Evolutionary conservation across 1,140 invertebrate genomes (phyloP).

Genomic region (Drosophila sucinea): DNA sequence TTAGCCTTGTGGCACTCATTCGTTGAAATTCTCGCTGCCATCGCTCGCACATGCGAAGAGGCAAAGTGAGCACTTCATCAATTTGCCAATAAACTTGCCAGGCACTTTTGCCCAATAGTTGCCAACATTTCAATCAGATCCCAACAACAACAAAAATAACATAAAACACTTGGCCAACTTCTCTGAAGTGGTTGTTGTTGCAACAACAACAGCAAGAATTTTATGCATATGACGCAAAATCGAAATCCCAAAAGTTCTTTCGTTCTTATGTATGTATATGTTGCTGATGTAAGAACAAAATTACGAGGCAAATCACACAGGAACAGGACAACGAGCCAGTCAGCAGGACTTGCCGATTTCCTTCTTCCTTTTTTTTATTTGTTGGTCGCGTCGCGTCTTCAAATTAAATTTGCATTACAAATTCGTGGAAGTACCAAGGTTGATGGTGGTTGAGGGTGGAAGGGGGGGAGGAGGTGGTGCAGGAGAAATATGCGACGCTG

Average conservation of each 20-base stretch:
- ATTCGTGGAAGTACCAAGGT: conserved; percentile 58
- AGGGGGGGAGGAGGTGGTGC: background rate
- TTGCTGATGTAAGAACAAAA: conserved; percentile 77
- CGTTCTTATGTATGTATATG: conserved; percentile 20
- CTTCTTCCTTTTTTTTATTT: background rate
- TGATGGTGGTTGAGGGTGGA: background rate
- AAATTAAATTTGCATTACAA: conserved; percentile 82
- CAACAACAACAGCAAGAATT: conserved; percentile 44
- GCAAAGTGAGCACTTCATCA: conserved; percentile 66
- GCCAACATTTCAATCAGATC: conserved; percentile 78
- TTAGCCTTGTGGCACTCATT: conserved; percentile 50
- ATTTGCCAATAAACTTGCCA: conserved; percentile 80
- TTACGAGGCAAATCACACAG: conserved; percentile 71
- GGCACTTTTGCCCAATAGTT: conserved; percentile 76
- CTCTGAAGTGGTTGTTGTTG: background rate
- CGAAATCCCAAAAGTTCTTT: conserved; percentile 60
- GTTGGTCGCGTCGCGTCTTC: conserved; percentile 57
- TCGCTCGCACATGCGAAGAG: conserved; percentile 51
- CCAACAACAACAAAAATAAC: background rate
- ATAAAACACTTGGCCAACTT: conserved; percentile 42
- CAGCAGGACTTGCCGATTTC: background rate
- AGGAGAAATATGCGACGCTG: background rate
- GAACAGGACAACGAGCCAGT: conserved; percentile 25
- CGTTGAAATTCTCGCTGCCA: conserved; percentile 1
- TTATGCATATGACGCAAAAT: conserved; percentile 74